Conservation (phyloP, 2,888 invertebrate species). For the Pyrrhosoma nymphula region DNA sequence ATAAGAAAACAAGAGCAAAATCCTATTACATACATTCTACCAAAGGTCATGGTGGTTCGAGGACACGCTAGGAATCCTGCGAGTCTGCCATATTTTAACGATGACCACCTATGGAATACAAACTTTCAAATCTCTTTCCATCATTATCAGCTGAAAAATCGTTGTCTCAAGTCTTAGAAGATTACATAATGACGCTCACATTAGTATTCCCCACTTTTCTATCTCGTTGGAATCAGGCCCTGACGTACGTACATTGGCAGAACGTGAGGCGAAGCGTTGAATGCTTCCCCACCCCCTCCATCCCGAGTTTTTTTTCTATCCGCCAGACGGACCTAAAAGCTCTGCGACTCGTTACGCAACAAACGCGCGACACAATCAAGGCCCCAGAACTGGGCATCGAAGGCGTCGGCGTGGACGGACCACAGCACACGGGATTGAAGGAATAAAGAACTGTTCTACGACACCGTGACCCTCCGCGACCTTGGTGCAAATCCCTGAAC, state of each 20-base stretch:
- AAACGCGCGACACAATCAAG: not conserved
- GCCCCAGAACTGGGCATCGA: not conserved
- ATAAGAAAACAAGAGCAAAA: too few species aligned
- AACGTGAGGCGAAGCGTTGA: not conserved
- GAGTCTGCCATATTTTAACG: not conserved
- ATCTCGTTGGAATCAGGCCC: not conserved
- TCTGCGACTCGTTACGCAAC: not conserved
- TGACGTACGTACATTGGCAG: not conserved
- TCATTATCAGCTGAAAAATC: not conserved
- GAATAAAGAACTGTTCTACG: not conserved
- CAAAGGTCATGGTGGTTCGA: not conserved
- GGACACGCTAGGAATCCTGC: not conserved
- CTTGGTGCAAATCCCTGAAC: not conserved
- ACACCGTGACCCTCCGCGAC: not conserved
- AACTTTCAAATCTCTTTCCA: not conserved
- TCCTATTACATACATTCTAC: too few species aligned
- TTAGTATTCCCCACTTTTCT: not conserved
- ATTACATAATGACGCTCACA: not conserved
- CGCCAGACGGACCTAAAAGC: not conserved
- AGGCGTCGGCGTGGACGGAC: not conserved
- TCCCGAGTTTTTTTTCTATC: not conserved
- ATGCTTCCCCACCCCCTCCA: too few species aligned
- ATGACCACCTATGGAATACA: not conserved
- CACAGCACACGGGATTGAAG: not conserved
- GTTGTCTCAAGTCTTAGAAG: not conserved